Evolutionary conservation across 2,113 vertebrate genomes (phyloP).

Genomic region (Malurus melanocephalus): DNA sequence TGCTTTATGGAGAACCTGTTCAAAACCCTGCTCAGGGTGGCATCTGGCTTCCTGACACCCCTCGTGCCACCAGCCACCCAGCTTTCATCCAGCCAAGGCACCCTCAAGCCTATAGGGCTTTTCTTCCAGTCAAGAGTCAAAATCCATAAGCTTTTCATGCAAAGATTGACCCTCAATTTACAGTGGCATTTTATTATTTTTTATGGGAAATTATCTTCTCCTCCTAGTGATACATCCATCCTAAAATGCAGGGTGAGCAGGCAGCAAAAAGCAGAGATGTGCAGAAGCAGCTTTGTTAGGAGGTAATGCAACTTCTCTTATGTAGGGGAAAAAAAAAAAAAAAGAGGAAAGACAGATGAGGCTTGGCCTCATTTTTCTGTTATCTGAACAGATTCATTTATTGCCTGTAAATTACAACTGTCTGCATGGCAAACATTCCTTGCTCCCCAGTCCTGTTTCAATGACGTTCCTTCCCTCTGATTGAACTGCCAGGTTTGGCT

Average conservation of each 20-base stretch:
- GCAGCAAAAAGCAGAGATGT: not conserved
- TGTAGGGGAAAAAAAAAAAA: rapidly evolving
- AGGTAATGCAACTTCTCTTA: not conserved
- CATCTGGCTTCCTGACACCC: not conserved
- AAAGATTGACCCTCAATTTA: not conserved
- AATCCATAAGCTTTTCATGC: not conserved
- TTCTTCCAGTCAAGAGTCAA: not conserved
- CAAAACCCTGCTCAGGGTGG: not conserved
- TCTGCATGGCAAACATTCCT: not conserved
- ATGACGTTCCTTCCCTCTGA: not conserved
- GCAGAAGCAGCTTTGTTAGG: not conserved
- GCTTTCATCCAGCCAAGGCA: not conserved
- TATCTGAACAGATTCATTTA: conserved; percentile 25
- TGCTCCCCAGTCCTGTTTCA: not conserved
- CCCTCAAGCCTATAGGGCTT: not conserved
- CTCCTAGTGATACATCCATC: not conserved
- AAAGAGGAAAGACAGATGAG: not conserved
- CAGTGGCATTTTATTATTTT: not conserved
- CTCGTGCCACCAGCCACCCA: not conserved
- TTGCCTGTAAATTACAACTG: conserved; percentile 5
- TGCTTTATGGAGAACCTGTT: not conserved
- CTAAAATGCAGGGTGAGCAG: not conserved
- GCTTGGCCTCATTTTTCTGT: not conserved
- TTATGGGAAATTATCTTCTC: not conserved
- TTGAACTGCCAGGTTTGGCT: not conserved